Evolutionary conservation across 1,140 invertebrate species (phyloP).

Genomic region (Drosophila trapezifrons): DNA sequence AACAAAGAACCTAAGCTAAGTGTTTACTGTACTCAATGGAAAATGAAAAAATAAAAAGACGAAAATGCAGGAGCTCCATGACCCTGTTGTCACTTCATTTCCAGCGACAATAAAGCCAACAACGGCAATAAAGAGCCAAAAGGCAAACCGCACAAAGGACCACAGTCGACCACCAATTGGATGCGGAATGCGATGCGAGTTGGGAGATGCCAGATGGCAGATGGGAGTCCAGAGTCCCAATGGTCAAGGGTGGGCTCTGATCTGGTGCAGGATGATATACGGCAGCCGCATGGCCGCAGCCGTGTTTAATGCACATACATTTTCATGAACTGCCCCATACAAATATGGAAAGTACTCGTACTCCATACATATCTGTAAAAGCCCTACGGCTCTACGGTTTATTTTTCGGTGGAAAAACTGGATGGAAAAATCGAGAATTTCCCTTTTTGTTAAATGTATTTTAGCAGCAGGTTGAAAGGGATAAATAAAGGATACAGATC

Average conservation of each 20-base stretch:
- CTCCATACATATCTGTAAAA: not conserved
- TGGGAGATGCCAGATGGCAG: slow-evolving; percentile 3
- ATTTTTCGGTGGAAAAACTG: not conserved
- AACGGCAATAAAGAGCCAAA: slow-evolving; percentile 35
- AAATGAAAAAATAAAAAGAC: not conserved
- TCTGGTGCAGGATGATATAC: slow-evolving; percentile 13
- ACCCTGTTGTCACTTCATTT: slow-evolving; percentile 32
- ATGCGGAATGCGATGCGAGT: slow-evolving; percentile 15
- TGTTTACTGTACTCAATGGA: slow-evolving; percentile 6
- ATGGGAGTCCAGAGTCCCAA: not conserved
- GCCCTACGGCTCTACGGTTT: not conserved
- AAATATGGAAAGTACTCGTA: slow-evolving; percentile 1
- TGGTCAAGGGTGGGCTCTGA: slow-evolving; percentile 8
- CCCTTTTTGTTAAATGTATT: not conserved
- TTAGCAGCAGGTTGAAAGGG: not conserved
- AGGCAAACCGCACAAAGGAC: slow-evolving; percentile 29
- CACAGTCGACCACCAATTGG: slow-evolving; percentile 8
- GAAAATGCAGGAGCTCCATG: not conserved
- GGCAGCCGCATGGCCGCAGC: slow-evolving; percentile 13
- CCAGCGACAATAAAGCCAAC: slow-evolving; percentile 31
- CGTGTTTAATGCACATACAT: slow-evolving; percentile 17
- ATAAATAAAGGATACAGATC: too few species aligned
- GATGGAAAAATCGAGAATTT: not conserved
- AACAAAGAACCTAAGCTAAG: not conserved
- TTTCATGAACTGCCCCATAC: slow-evolving; percentile 1